Evolutionary conservation across 1,140 invertebrate species (phyloP).

Genomic region (Sinonovacula constricta): DNA sequence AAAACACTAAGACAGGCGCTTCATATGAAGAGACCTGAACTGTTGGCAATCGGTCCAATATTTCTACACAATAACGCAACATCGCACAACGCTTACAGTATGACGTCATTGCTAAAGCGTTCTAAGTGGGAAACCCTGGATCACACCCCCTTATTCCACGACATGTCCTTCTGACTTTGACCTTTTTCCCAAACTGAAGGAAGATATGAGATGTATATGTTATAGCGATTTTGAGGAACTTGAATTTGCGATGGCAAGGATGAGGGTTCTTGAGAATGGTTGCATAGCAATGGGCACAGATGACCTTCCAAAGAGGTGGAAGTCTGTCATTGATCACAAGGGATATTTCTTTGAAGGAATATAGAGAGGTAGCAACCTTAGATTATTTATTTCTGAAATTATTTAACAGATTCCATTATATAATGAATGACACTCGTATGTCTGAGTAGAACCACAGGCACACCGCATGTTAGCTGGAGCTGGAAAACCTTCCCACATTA

Average conservation of each 20-base stretch:
- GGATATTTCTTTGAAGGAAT: no score
- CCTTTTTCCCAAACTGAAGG: conserved; percentile 16
- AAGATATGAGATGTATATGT: conserved; percentile 1
- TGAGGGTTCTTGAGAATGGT: conserved; percentile 9
- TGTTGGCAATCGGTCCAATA: background rate
- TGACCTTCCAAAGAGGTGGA: conserved; percentile 6
- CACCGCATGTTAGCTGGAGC: no score
- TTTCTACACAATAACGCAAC: background rate
- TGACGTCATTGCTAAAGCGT: background rate
- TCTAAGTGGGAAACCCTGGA: background rate
- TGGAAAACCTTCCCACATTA: no score
- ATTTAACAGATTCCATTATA: no score
- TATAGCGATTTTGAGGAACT: conserved; percentile 10
- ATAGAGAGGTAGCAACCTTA: no score
- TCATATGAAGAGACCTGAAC: background rate
- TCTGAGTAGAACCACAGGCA: no score
- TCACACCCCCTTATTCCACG: background rate
- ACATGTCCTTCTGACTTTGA: conserved; percentile 1
- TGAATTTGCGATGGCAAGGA: background rate
- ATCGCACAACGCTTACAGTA: background rate
- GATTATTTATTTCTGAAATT: no score
- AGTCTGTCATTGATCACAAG: no score
- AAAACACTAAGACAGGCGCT: background rate
- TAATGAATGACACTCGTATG: no score
- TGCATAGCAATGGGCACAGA: conserved; percentile 2